Evolutionary conservation across 2,797 vertebrate species (phyloP), one percentile per base, ranked within the genome.

Genomic region (Bovichtus diacanthus): DNA sequence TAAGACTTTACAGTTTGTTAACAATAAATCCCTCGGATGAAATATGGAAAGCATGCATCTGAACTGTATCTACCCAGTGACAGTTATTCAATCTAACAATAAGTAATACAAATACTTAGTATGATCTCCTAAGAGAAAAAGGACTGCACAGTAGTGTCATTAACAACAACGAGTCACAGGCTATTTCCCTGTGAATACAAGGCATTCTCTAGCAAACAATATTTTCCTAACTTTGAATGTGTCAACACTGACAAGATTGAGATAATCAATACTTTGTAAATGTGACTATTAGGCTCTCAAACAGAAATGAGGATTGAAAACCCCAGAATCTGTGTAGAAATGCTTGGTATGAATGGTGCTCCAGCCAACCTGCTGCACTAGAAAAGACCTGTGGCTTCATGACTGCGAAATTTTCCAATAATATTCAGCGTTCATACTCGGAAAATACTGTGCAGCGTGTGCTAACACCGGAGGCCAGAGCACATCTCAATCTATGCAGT

Each of bases 301-400:
- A 68, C 6, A 19, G 1, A 70, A 51, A 25, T 1, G 8, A 10
- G 47, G 18, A 60, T 46, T 51, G 51, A 10, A 65, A 81, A 76
- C 54, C 31, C 75, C 23, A 51, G 21, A 54, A 58, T 62, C 36
- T 66, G 61, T 4, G 1, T 29, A 36, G 29, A 46, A 70, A 71
- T 27, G 39, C 12, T 50, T 66, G 51, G 16, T 61, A 16, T 61
- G 44, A 71, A 46, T 31, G 44, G 9, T 38, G 49, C 64, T 80
- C 23, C 47, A 76, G 39, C 13, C 53, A 70, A 29, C 51, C 71
- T 54, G 19, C 60, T 54, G 53, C 29, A 51, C 18, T 27, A 47
- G 19, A 70, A 85, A 80, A 67, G 80, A 93, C 90, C 90, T 93
- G 92, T 91, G 53, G 86, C 87, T 90, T 88, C 83, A 85, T 18